Evolutionary conservation across 2,113 vertebrate species (phyloP).

Genomic region (Hemicordylus capensis): DNA sequence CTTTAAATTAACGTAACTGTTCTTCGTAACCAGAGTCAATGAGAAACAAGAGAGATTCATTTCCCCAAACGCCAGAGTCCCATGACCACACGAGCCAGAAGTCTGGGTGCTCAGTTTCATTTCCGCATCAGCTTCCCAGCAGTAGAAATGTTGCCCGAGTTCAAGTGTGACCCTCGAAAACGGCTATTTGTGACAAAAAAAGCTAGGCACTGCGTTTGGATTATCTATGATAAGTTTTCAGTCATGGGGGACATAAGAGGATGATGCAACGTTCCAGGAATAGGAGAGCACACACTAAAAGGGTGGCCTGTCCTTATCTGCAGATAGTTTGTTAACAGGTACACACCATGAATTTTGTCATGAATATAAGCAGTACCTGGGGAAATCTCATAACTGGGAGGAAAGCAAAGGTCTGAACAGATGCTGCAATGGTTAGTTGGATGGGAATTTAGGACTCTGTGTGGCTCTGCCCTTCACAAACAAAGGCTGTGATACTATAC

Average conservation of each 20-base stretch:
- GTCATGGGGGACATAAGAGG: neutral
- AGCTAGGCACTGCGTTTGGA: neutral
- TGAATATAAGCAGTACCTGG: no score
- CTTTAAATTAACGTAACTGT: neutral
- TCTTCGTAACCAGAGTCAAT: neutral
- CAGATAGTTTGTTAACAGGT: neutral
- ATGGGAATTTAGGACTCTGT: no score
- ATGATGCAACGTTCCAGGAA: neutral
- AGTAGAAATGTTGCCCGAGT: neutral
- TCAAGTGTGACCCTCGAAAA: neutral
- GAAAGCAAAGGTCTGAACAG: no score
- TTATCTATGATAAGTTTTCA: neutral
- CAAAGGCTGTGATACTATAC: no score
- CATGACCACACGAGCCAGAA: neutral
- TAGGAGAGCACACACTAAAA: neutral
- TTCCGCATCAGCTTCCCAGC: neutral
- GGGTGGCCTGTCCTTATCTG: neutral
- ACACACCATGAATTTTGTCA: no score
- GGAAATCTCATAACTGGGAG: no score
- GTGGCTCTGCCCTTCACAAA: no score
- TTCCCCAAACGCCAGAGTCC: slow-evolving; percentile 7
- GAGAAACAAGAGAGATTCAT: neutral
- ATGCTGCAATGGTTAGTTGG: no score
- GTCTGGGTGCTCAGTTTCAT: neutral
- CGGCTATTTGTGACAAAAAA: neutral